Base-by-base conservation (phyloP, 2,888 invertebrate species). In the Coleophora deauratella region DNA sequence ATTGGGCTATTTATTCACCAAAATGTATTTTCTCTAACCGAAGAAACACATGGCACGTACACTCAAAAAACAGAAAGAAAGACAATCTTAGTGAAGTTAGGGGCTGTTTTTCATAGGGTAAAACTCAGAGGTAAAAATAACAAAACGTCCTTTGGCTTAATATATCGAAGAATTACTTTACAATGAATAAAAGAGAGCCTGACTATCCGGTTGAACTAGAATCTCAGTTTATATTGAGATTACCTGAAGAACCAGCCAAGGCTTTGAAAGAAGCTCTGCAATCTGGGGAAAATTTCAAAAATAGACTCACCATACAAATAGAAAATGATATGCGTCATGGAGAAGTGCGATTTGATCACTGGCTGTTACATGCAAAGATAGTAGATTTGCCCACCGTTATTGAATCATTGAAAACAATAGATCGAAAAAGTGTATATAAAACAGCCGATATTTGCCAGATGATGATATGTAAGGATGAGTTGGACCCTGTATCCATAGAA, bases 351-450 rank as follows among this genome's bases (percentile, higher is more conserved):
- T 89, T 96, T 47, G 96, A 96, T 65, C 91, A 94, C 54, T 93
- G 93, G 89, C 66, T 93, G 33, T 86, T 95, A 51, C 91, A 91
- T 64, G 90, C 93, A 0, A 95, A 95, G 82, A 88, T 96, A 12
- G 89, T 95, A 1, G 97, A 97, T 71, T 71, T 97, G 39, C 97
- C 97, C 0, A 93, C 94, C 9, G 86, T 97, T 7, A 89, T 95
- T 11, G 97, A 98, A 78, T 93, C 95, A 0, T 81, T 94, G 43
- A 98, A 98, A 81, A 96, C 96, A 0, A 93, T 97, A 35, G 98
- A 98, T 67, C 90, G 89, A 45, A 97, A 97, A 72, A 96, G 93
- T 59, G 94, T 97, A 57, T 98, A 97, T 69, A 98, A 98, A 84
- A 95, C 97, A 2, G 95, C 96, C 0, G 97, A 98, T 72, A 90